Evolutionary conservation across 2,888 invertebrate genomes (phyloP).

Genomic region (Lithosia quadra): DNA sequence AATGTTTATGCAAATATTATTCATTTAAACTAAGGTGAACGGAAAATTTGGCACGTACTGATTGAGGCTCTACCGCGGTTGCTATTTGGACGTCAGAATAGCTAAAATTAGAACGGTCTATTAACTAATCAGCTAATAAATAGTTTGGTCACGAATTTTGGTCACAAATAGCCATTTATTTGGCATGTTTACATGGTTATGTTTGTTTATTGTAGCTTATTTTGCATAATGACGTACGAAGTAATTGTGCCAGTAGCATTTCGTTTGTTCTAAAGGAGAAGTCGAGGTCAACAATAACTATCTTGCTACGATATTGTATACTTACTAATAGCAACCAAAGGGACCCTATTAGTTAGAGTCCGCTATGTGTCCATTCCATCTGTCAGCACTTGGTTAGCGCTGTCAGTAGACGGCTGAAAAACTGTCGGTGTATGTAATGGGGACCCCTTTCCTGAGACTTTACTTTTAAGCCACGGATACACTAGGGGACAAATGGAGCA

Average conservation of each 20-base stretch:
- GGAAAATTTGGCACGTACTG: not conserved
- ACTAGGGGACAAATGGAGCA: no score
- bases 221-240: not conserved
- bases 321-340: not conserved
- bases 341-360: not conserved
- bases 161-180: no score
- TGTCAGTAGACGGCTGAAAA: no score
- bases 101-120: conserved; percentile 5
- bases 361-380: no score
- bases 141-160: not conserved
- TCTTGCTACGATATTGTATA: not conserved
- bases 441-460: no score
- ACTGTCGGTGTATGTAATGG: no score
- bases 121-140: not conserved
- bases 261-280: no score
- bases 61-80: not conserved
- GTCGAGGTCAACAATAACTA: no score
- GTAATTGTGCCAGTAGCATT: not conserved
- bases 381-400: no score
- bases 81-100: not conserved
- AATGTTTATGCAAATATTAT: conserved; percentile 12
- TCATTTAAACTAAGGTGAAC: not conserved
- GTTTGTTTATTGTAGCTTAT: not conserved
- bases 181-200: not conserved
- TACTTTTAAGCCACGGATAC: no score